Evolutionary conservation across 2,888 invertebrate species (phyloP).

Genomic region (Chalcosyrphus nemorum): DNA sequence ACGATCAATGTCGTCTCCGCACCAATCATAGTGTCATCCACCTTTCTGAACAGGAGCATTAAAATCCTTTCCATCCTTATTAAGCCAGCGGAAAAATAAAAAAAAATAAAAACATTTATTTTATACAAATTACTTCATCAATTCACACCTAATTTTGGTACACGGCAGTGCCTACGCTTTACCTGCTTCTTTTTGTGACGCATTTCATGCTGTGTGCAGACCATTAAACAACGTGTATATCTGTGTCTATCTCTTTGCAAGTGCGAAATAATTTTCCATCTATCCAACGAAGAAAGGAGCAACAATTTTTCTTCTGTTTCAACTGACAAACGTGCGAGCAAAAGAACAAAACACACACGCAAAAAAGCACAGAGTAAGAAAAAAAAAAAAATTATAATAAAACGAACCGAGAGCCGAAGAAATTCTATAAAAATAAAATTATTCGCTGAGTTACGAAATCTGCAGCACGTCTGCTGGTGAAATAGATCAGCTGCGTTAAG

Average conservation of each 20-base stretch:
- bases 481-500: conserved; percentile 59
- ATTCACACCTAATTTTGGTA: conserved; percentile 46
- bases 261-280: conserved; percentile 52
- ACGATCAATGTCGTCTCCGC: conserved; percentile 46
- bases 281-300: not conserved
- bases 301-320: not conserved
- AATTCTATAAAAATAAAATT: conserved; percentile 68
- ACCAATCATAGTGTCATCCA: conserved; percentile 53
- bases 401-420: conserved; percentile 2
- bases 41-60: conserved; percentile 31
- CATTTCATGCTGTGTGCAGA: conserved; percentile 38
- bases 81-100: not conserved
- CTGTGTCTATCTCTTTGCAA: conserved; percentile 29
- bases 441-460: conserved; percentile 59
- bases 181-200: conserved; percentile 62
- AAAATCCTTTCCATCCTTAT: conserved; percentile 25
- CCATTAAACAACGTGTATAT: conserved; percentile 19
- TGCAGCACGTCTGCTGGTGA: conserved; percentile 59
- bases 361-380: conserved; percentile 24
- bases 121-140: conserved; percentile 44
- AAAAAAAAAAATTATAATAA: not conserved
- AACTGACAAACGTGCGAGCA: conserved; percentile 25
- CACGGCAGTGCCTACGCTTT: conserved; percentile 29
- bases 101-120: too few species aligned
- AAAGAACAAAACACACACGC: not conserved